These are phyloP conservation scores for Dendropsophus ebraccatus DNA, from an alignment of 2,113 vertebrate genomes.

Conservation along the genomic window DNA sequence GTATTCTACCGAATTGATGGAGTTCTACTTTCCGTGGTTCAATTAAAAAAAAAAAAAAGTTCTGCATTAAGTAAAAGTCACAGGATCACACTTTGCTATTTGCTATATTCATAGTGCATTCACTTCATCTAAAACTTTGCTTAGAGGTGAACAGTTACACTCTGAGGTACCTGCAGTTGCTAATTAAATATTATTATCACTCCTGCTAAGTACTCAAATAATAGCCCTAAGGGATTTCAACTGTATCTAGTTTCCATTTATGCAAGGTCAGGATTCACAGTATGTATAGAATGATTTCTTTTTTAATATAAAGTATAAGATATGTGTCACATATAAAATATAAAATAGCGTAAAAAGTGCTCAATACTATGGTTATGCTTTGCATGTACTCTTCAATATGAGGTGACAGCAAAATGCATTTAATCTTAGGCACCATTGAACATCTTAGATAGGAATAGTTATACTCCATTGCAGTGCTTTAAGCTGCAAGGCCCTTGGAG, in stretches of 20 bases:
- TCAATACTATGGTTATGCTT: neutral
- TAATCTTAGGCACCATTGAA: slow-evolving; percentile 13
- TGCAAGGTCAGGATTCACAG: slow-evolving; percentile 23
- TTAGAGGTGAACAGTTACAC: slow-evolving; percentile 28
- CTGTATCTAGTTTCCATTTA: neutral
- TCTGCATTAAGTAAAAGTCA: neutral
- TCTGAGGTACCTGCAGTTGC: slow-evolving; percentile 15
- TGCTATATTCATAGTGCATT: neutral
- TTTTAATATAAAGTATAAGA: neutral
- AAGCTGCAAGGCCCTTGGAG: slow-evolving; percentile 1
- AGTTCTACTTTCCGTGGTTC: neutral
- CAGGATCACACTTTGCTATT: neutral
- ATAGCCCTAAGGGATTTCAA: slow-evolving; percentile 13
- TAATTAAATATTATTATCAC: slow-evolving; percentile 49
- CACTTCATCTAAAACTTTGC: slow-evolving; percentile 5
- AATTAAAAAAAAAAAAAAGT: neutral
- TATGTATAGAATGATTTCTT: neutral
- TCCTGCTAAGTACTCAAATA: slow-evolving; percentile 33
- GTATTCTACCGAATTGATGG: neutral
- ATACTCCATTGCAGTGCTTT: slow-evolving; percentile 4
- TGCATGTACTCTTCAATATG: slow-evolving; percentile 8
- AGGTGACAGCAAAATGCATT: slow-evolving; percentile 16
- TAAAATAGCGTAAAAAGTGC: neutral
- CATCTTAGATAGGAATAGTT: neutral
- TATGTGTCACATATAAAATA: neutral